These are phyloP conservation scores for Tanytarsus gracilentus DNA, from an alignment of 2,888 invertebrate genomes.

Conservation along the genomic window DNA sequence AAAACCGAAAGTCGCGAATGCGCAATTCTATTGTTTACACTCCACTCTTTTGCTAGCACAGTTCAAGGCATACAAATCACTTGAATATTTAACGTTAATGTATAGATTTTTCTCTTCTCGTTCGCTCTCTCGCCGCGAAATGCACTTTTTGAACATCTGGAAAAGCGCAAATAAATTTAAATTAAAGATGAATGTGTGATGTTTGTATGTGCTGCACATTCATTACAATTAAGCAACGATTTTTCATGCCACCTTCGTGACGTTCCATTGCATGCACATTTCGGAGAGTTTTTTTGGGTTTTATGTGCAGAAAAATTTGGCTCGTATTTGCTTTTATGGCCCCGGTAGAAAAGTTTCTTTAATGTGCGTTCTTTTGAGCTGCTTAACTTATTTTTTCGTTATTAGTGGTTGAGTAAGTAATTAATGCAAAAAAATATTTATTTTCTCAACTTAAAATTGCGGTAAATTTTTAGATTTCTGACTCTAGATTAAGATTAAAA, in stretches of 20 bases:
- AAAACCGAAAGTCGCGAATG: background rate
- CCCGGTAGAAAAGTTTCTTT: too few species aligned
- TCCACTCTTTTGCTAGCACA: background rate
- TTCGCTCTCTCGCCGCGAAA: background rate
- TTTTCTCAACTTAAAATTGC: too few species aligned
- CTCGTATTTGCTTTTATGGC: too few species aligned
- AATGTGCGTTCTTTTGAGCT: too few species aligned
- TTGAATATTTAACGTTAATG: slow-evolving; percentile 17
- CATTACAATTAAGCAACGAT: slow-evolving; percentile 18
- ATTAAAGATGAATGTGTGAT: slow-evolving; percentile 7
- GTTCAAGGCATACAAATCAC: slow-evolving; percentile 1
- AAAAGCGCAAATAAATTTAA: slow-evolving; percentile 8
- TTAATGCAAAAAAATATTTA: too few species aligned
- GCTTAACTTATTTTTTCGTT: too few species aligned
- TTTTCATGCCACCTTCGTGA: background rate
- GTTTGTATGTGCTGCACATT: slow-evolving; percentile 4
- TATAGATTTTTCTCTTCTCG: slow-evolving; percentile 1
- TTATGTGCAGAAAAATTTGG: background rate
- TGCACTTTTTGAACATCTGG: slow-evolving; percentile 11
- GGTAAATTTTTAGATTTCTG: too few species aligned
- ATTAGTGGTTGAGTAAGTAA: too few species aligned
- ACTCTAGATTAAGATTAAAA: too few species aligned
- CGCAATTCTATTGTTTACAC: slow-evolving; percentile 9
- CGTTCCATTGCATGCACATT: background rate
- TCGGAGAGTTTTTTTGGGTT: background rate